Evolutionary conservation across 2,113 vertebrate species (phyloP), one percentile per base, ranked within the genome.

Genomic region (Tachysurus vachellii): DNA sequence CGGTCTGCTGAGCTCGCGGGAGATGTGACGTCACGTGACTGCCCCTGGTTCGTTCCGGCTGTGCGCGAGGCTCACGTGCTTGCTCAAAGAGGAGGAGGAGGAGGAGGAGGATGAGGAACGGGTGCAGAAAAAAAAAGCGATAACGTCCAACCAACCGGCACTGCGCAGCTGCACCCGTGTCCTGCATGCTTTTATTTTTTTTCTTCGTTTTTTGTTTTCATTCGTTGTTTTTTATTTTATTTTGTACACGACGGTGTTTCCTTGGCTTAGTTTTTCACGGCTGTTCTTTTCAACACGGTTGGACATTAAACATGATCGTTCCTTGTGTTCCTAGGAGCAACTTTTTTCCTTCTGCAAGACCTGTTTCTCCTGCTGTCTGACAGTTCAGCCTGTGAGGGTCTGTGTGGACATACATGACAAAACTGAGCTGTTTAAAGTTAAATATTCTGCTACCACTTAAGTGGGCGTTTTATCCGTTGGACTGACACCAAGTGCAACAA

Each of bases 11-110:
- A 81, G 16, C 85, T 57, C 42, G 73, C 42, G 56, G 70, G 91
- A 84, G 92, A 84, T 85, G 93, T 95, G 95, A 95, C 95, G 95
- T 95, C 95, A 95, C 95, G 92, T 93, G 94, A 94, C 90, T 91
- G 87, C 89, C 94, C 94, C 93, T 94, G 94, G 95, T 95, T 92
- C 84, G 92, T 93, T 95, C 95, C 95, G 95, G 94, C 95, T 96
- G 94, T 95, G 94, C 80, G 89, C 87, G 89, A 86, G 89, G 91
- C 90, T 91, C 91, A 88, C 93, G 88, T 86, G 93, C 92, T 89
- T 86, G 87, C 92, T 91, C 93, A 86, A 80, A 89, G 62, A 89
- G 77, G 47, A 50, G 47, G 8, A 9, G 70, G 76, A 73, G 86
- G 89, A 81, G 84, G 80, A 86, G 76, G 90, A 92, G 90, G 91